Conservation (phyloP, 2,797 vertebrate species). For the Gambusia yucatana region DNA sequence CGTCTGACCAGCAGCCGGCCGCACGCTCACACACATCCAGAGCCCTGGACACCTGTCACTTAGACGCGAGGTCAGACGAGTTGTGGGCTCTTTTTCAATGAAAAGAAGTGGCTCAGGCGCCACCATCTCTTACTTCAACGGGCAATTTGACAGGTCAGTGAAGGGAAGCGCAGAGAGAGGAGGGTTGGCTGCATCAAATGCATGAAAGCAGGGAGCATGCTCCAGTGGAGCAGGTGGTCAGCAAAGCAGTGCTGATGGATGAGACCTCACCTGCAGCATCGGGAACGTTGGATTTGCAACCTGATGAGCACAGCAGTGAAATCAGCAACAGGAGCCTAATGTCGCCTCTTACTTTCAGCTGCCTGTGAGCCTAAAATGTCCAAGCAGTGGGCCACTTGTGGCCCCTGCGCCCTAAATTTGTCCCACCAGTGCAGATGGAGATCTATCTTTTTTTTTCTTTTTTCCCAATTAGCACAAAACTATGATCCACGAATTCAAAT, state of each 20-base stretch:
- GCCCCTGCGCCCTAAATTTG: too few relatives aligned
- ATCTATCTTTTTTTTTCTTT: too few relatives aligned
- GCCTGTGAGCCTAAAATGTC: neutral
- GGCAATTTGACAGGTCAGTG: slow-evolving; percentile 72
- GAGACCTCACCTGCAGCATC: slow-evolving; percentile 51
- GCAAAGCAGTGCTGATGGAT: slow-evolving; percentile 40
- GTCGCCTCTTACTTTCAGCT: neutral
- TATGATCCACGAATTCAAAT: too few relatives aligned
- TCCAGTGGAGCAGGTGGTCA: slow-evolving; percentile 55
- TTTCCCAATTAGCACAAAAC: too few relatives aligned
- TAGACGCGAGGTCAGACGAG: slow-evolving; percentile 56
- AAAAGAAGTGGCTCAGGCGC: slow-evolving; percentile 19
- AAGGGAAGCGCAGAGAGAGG: slow-evolving; percentile 45
- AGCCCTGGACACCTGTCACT: slow-evolving; percentile 63
- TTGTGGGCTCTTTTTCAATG: slow-evolving; percentile 51
- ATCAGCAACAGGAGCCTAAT: neutral
- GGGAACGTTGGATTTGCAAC: slow-evolving; percentile 30
- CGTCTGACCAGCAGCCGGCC: slow-evolving; percentile 45
- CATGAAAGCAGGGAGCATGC: slow-evolving; percentile 53
- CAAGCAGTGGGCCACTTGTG: neutral
- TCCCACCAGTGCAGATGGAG: too few relatives aligned
- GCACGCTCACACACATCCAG: slow-evolving; percentile 34
- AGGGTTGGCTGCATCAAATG: slow-evolving; percentile 55
- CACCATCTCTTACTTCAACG: slow-evolving; percentile 49
- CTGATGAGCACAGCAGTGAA: slow-evolving; percentile 3